Evolutionary conservation across 92 coral and sea anemone species (phyloP).

Genomic region (Umimayanthus chanpuru): DNA sequence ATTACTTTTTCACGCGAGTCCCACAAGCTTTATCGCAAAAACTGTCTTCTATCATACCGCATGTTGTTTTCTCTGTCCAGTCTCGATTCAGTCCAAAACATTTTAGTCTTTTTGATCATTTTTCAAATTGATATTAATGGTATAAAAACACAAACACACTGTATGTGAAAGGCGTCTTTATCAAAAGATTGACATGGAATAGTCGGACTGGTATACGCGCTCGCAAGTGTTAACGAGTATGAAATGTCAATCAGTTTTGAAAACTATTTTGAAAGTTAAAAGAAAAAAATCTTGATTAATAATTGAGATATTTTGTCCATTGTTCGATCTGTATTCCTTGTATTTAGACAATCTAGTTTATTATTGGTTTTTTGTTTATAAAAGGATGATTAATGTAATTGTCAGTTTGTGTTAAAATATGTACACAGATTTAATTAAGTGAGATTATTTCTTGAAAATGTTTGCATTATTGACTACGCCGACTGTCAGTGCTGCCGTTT

Average conservation of each 20-base stretch:
- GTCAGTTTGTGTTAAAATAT: constrained; percentile 2
- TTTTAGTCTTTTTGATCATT: not conserved
- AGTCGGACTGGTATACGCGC: not conserved
- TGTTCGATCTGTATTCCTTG: not conserved
- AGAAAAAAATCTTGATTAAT: not conserved
- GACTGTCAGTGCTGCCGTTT: too few species aligned
- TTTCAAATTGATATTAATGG: not conserved
- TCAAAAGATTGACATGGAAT: not conserved
- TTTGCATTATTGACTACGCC: not conserved
- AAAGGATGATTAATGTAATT: not conserved
- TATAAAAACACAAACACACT: not conserved
- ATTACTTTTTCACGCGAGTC: not conserved
- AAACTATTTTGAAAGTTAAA: not conserved
- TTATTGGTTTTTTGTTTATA: not conserved
- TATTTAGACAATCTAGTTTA: not conserved
- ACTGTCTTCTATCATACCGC: not conserved
- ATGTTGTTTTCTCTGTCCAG: not conserved
- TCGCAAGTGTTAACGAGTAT: not conserved
- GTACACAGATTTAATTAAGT: not conserved
- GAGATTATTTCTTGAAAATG: not conserved
- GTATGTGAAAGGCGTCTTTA: too few species aligned
- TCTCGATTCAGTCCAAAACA: not conserved
- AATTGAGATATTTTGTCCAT: not conserved
- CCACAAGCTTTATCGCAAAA: too few species aligned
- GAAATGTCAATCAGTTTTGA: not conserved